A percentile compares a stretch with the other conserved stretches of the same genome.
phyloP scores from a whole-genome alignment of 2,888 invertebrate species.

The Maniola hyperantus region DNA sequence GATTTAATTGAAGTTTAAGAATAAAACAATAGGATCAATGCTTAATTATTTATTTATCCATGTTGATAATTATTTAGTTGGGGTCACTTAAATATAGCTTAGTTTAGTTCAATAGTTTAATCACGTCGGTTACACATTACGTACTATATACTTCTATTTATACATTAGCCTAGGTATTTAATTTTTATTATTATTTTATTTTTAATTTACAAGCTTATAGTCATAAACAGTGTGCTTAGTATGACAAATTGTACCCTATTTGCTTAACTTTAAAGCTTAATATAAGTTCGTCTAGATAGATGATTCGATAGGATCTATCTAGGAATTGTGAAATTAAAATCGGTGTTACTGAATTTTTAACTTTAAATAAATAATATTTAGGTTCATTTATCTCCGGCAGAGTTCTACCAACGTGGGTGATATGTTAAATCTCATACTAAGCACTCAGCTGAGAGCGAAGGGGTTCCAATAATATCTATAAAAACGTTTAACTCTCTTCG shows the following conservation, averaged over 20 bases:
- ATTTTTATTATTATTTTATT: neutral
- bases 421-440: too few relatives aligned
- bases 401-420: too few relatives aligned
- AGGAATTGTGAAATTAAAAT: too few relatives aligned
- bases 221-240: too few relatives aligned
- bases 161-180: conserved; percentile 8
- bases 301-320: too few relatives aligned
- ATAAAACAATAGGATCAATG: conserved; percentile 1
- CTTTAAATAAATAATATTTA: too few relatives aligned
- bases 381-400: too few relatives aligned
- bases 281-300: too few relatives aligned
- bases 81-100: conserved; percentile 23
- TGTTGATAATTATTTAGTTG: neutral
- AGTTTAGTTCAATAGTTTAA: conserved; percentile 1
- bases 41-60: neutral
- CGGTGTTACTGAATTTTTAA: too few relatives aligned
- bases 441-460: too few relatives aligned
- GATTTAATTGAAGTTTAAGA: neutral
- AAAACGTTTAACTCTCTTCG: too few relatives aligned
- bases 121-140: neutral
- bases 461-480: too few relatives aligned
- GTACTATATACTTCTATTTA: neutral
- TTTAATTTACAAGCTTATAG: neutral
- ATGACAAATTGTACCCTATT: neutral
- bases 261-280: neutral